Evolutionary conservation across 2,888 invertebrate genomes (phyloP), one percentile per base, ranked within the genome.

Genomic region (Eupithecia abbreviata): DNA sequence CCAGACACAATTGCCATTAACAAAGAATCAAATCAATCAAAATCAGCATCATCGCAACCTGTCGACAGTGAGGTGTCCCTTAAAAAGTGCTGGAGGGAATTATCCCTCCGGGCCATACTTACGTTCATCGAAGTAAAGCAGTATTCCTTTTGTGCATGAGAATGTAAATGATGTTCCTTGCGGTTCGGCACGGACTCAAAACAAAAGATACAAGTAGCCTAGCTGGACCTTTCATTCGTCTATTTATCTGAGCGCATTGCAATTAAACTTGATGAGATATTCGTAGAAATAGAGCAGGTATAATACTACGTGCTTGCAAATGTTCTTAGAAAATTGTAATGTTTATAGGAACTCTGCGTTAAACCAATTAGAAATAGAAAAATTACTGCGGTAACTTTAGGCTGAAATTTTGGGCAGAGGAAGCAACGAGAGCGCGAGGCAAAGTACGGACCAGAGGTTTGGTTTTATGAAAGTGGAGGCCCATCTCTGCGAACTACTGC

Each of bases 251-350:
- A 65, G 30, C 51, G 51, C 30, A 30, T 1, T 69, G 71, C 55
- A 71, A 77, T 76, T 77, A 81, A 71, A 67, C 71, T 62, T 77
- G 74, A 79, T 80, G 65, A 72, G 73, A 74, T 74, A 67, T 81
- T 79, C 79, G 70, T 66, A 80, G 80, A 80, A 81, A 70, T 69
- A 76, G n/a, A 70, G 74, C 45, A 45, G n/a, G 15, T 65, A 72
- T 73, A 75, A 78, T 79, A 77, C 77, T 79, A 77, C 77, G 74
- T 74, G 4, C 9, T 70, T 65, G 43, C n/a, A 75, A 71, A 65
- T 42, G 72, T 77, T 73, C 76, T 76, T 75, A 43, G 15, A 70
- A 76, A 45, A 62, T 76, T 69, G 71, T 75, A 18, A 58, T 58
- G 58, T 10, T 58, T 58, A 58, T 18, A 18, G 58, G 18, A 58